phyloP scores from a whole-genome alignment of 2,797 vertebrate genomes.

The Argya squamiceps region DNA sequence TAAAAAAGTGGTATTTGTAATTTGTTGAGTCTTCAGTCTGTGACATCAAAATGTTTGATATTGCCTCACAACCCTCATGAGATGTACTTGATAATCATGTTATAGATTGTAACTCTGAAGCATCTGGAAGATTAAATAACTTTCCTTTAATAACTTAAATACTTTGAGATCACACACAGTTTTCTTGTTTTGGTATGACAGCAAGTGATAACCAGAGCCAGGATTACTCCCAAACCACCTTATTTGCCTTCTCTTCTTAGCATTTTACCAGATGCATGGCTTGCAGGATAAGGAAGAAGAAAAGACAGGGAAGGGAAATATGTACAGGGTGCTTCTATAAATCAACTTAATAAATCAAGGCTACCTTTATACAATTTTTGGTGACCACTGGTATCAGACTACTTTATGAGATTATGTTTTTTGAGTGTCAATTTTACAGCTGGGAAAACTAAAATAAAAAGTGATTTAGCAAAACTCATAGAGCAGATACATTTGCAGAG shows the following conservation, averaged over 20 bases:
- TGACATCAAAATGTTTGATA: background rate
- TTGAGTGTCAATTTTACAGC: background rate
- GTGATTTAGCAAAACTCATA: background rate
- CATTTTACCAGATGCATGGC: background rate
- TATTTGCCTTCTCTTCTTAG: background rate
- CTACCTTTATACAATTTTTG: background rate
- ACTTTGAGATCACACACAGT: background rate
- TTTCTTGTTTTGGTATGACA: constrained; percentile 22
- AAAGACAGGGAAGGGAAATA: background rate
- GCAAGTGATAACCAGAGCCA: background rate
- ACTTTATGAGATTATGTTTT: background rate
- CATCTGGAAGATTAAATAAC: background rate
- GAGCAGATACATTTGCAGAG: background rate
- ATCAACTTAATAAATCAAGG: background rate
- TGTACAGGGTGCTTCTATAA: background rate
- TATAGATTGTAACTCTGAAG: background rate
- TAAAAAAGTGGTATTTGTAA: background rate
- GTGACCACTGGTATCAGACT: background rate
- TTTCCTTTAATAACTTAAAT: background rate
- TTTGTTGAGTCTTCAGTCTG: background rate
- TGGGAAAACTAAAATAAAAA: background rate
- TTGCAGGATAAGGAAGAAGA: background rate
- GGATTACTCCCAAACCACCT: background rate
- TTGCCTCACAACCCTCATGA: background rate
- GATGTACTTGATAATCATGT: background rate